These are phyloP conservation scores for Cuniculus paca DNA, from an alignment of 2,797 vertebrate species.

Conservation along the genomic window DNA sequence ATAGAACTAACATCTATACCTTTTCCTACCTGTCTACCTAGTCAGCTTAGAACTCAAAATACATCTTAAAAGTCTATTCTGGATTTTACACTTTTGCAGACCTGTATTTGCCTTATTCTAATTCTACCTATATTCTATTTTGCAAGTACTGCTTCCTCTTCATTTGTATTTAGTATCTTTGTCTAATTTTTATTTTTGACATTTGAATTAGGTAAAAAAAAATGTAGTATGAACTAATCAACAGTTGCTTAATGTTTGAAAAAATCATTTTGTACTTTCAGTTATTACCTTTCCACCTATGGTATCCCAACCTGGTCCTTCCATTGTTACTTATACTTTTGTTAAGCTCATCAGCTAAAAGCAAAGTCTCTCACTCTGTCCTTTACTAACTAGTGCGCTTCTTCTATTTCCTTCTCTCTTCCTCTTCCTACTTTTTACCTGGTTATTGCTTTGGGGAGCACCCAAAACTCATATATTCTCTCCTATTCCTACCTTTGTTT, in stretches of 20 bases:
- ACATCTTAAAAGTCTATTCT: neutral
- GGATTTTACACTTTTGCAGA: neutral
- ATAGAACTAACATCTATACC: neutral
- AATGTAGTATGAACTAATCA: neutral
- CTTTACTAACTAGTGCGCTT: neutral
- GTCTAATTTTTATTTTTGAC: neutral
- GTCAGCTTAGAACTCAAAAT: neutral
- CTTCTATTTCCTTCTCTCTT: neutral
- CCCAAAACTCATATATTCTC: neutral
- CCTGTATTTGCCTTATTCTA: neutral
- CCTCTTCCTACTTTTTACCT: neutral
- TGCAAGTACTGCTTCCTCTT: neutral
- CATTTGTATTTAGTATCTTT: neutral
- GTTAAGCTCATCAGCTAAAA: neutral
- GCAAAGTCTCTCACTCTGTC: neutral
- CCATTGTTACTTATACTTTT: no score
- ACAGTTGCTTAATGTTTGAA: neutral
- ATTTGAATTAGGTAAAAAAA: neutral
- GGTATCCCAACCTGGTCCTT: no score
- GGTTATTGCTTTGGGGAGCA: neutral
- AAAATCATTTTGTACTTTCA: neutral
- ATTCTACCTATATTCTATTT: neutral
- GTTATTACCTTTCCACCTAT: neutral
- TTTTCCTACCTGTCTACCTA: neutral
- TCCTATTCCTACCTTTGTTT: neutral